Base-by-base conservation (phyloP, 2,113 vertebrate species). In the Carassius gibelio region DNA sequence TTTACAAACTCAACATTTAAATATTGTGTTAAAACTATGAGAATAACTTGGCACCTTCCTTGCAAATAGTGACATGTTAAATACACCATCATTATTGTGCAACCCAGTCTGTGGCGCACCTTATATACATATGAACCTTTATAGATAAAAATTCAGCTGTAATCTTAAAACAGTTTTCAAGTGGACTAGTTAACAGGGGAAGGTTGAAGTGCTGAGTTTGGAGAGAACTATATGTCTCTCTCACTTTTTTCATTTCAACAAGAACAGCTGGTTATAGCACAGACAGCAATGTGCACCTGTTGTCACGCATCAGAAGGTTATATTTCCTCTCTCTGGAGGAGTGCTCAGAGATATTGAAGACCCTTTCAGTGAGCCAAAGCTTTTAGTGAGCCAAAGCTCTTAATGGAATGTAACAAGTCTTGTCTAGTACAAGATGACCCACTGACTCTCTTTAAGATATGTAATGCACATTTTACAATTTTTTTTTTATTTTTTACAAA, bases 231-330 rank as follows among this genome's bases (percentile, higher is more conserved):
- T 10, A 69, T 61, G 69, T 62, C 62, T 84, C 76, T 13, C 66
- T 77, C 23, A 3, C 71, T 74, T 66, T 83, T 77, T 69, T 62
- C 42, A 61, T 74, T 86, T 85, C 55, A 45, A 75, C n/a, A 84
- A 84, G 78, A 57, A 86, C 84, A 86, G 88, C 89, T 90, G 86
- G 86, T 84, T 87, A 87, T 86, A 89, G 86, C 81, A 75, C 86
- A 82, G 36, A 78, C 81, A 45, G 83, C 64, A 66, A 78, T 79
- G 72, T 86, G 74, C 90, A 90, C 90, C 90, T 90, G 88, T 85
- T 86, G 84, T 77, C 50, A 72, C 68, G 78, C 62, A 50, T 90
- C 90, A 88, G 36, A 59, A 83, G 72, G 36, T 90, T 84, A 66
- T 82, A 81, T 90, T 89, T 89, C 85, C 55, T 82, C 50, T 23